These are phyloP conservation scores for Orthonychiurus folsomi DNA, from an alignment of 2,888 invertebrate genomes.

Conservation along the genomic window DNA sequence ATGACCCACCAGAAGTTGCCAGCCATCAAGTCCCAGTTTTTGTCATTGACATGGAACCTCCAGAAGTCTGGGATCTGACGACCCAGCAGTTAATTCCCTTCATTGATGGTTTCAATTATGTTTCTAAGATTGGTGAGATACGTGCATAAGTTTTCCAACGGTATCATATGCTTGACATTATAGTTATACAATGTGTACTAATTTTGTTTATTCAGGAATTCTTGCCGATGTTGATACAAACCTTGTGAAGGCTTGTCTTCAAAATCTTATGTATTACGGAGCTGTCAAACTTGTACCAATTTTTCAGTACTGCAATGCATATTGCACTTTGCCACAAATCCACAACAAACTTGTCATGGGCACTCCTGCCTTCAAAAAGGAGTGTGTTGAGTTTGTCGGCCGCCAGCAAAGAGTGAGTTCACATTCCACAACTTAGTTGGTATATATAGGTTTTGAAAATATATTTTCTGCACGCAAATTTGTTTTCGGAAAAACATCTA, in stretches of 20 bases:
- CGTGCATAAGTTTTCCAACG: slow-evolving; percentile 2
- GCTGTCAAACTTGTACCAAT: slow-evolving; percentile 68
- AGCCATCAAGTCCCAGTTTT: slow-evolving; percentile 89
- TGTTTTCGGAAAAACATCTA: neutral
- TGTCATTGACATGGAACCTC: slow-evolving; percentile 56
- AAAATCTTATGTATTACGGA: slow-evolving; percentile 72
- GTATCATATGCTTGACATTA: neutral
- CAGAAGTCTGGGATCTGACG: slow-evolving; percentile 80
- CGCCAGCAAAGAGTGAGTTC: slow-evolving; percentile 52
- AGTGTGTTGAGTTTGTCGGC: slow-evolving; percentile 63
- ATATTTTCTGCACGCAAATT: no score
- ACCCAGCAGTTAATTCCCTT: slow-evolving; percentile 82
- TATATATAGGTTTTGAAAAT: slow-evolving; percentile 2
- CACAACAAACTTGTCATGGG: slow-evolving; percentile 51
- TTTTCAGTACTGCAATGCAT: slow-evolving; percentile 77
- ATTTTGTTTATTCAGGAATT: slow-evolving; percentile 40
- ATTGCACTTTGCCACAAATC: slow-evolving; percentile 63
- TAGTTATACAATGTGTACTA: neutral
- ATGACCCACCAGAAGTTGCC: slow-evolving; percentile 66
- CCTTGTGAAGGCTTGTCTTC: slow-evolving; percentile 86
- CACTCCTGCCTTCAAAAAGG: slow-evolving; percentile 57
- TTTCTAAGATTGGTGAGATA: slow-evolving; percentile 59
- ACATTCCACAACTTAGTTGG: neutral
- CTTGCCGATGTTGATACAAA: slow-evolving; percentile 88
- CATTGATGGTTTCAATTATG: slow-evolving; percentile 86